Evolutionary conservation across 1,140 invertebrate genomes (phyloP).

Genomic region (Cherax quadricarinatus): DNA sequence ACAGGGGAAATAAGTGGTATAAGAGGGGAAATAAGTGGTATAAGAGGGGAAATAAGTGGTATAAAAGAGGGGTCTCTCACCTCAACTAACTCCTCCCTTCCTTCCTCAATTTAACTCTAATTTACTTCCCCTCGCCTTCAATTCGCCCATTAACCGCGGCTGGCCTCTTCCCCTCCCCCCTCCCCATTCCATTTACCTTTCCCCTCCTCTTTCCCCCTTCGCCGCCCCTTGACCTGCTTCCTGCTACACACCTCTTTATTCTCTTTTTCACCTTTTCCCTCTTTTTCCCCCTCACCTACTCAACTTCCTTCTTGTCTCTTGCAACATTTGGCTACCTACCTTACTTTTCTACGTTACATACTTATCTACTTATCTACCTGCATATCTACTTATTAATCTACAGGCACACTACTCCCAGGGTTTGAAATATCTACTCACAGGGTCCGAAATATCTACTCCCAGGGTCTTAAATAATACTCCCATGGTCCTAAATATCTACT

Average conservation of each 20-base stretch:
- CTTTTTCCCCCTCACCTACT: background rate
- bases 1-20: no score
- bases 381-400: no score
- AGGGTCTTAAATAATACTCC: no score
- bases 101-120: conserved; percentile 62
- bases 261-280: background rate
- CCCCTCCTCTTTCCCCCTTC: background rate
- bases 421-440: no score
- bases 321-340: background rate
- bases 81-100: conserved; percentile 47
- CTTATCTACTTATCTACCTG: no score
- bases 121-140: conserved; percentile 57
- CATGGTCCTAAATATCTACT: no score
- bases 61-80: background rate
- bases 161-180: background rate
- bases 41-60: background rate
- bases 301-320: background rate
- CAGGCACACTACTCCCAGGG: no score
- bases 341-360: no score
- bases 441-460: no score
- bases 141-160: conserved; percentile 49
- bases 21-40: background rate
- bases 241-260: background rate
- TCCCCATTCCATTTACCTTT: background rate
- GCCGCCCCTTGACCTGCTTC: background rate